Evolutionary conservation across 2,113 vertebrate species (phyloP).

Genomic region (Hemibagrus wyckioides): DNA sequence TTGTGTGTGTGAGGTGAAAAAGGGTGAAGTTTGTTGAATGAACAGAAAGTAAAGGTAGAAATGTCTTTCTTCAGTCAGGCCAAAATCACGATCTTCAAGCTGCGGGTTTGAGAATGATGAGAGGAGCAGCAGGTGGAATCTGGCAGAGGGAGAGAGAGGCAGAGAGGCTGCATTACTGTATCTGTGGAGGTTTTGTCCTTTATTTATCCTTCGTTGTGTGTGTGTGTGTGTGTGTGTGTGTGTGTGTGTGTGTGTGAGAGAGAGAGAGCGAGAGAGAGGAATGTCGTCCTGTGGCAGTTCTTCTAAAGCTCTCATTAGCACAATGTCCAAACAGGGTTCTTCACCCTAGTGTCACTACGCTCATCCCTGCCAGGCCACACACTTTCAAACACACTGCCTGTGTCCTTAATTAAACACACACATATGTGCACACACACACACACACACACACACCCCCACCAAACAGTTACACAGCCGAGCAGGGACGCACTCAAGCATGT

Average conservation of each 20-base stretch:
- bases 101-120: slow-evolving; percentile 10
- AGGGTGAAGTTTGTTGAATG: slow-evolving; percentile 64
- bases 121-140: not conserved
- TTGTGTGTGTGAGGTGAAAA: not conserved
- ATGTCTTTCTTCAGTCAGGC: slow-evolving; percentile 60
- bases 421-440: not conserved
- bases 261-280: not conserved
- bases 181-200: slow-evolving; percentile 40
- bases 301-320: slow-evolving; percentile 49
- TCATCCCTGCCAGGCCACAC: slow-evolving; percentile 25
- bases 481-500: slow-evolving; percentile 25
- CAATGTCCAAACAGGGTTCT: slow-evolving; percentile 39
- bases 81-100: slow-evolving; percentile 61
- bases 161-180: not conserved
- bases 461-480: slow-evolving; percentile 23
- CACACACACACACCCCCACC: not conserved
- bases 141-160: not conserved
- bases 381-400: slow-evolving; percentile 21
- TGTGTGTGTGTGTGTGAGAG: not conserved
- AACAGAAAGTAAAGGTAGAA: slow-evolving; percentile 71
- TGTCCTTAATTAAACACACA: slow-evolving; percentile 42
- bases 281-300: not conserved
- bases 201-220: slow-evolving; percentile 23
- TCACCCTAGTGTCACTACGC: slow-evolving; percentile 27
- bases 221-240: not conserved